Evolutionary conservation across 2,113 vertebrate species (phyloP), one percentile per base, ranked within the genome.

Genomic region (Ondatra zibethicus): DNA sequence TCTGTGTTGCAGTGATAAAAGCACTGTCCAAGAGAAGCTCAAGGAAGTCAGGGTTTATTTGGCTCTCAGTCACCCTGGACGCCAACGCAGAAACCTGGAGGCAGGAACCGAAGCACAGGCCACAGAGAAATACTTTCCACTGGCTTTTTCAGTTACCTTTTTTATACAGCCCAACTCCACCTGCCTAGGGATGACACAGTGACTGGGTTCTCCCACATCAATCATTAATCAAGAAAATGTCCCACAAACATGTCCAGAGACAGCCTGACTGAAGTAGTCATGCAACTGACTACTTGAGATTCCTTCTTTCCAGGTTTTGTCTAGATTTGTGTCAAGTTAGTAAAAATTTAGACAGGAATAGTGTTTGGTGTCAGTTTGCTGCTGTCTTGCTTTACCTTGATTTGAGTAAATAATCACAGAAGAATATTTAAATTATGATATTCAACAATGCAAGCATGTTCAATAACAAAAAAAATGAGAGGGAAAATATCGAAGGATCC

Each of bases 381-480:
- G 0, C 76, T 75, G 19, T 29, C n/a, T 58, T 76, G 27, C 77
- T 58, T 3, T 84, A 31, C n/a, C 2, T 66, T 88, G 92, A 75
- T 88, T 87, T 94, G 31, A 89, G 58, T 86, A 61, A 95, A 76
- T 88, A 73, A 93, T 47, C 12, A 68, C 63, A 90, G 8, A 92
- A 92, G 1, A 91, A 89, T 91, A 73, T 58, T 76, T 90, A 78
- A 96, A 66, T 31, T 95, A 3, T 77, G 1, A 23, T 66, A 25
- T 66, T 11, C 65, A 77, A 97, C 25, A 78, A 66, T 3, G 78
- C 92, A 92, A 84, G 33, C 21, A 87, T 82, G 27, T 39, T 21
- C 33, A 76, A 65, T n/a, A 89, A 58, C 52, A 29, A 14, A 31
- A 17, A 96, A 89, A 77, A 73, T 42, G 1, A 23, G 23, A 45